phyloP scores from a whole-genome alignment of 2,797 vertebrate genomes.

The Salarias fasciatus region DNA sequence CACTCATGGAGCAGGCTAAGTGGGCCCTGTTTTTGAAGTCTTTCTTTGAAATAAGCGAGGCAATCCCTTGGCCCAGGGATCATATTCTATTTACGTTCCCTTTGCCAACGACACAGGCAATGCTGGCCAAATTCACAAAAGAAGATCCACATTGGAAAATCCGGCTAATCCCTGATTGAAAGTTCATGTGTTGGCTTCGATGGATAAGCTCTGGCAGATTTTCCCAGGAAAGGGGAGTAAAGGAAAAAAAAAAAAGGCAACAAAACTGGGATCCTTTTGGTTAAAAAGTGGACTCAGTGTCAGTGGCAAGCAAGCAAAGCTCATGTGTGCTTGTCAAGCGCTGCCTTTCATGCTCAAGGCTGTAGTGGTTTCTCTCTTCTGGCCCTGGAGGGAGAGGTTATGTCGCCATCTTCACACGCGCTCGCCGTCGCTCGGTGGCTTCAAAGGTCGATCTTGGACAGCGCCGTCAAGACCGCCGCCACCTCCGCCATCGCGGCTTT shows the following conservation, averaged over 20 bases:
- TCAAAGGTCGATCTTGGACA: slow-evolving; percentile 43
- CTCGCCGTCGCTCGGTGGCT: slow-evolving; percentile 17
- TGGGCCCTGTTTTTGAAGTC: slow-evolving; percentile 83
- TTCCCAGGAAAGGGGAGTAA: slow-evolving; percentile 85
- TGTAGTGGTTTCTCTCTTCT: slow-evolving; percentile 29
- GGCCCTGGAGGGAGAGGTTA: slow-evolving; percentile 40
- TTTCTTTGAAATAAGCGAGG: slow-evolving; percentile 88
- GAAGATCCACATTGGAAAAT: slow-evolving; percentile 91
- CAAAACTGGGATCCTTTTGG: slow-evolving; percentile 81
- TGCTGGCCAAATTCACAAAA: slow-evolving; percentile 90
- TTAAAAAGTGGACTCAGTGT: slow-evolving; percentile 79
- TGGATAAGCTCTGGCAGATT: slow-evolving; percentile 89
- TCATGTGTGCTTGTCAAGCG: slow-evolving; percentile 70
- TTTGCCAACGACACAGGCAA: slow-evolving; percentile 87
- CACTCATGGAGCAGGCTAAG: slow-evolving; percentile 79
- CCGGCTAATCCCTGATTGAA: slow-evolving; percentile 91
- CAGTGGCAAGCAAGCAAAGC: slow-evolving; percentile 71
- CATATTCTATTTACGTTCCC: slow-evolving; percentile 89
- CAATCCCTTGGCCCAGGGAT: slow-evolving; percentile 88
- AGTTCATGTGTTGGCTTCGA: slow-evolving; percentile 90
- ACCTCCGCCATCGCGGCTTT: slow-evolving; percentile 31
- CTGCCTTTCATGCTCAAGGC: slow-evolving; percentile 65
- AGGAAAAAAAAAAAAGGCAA: slow-evolving; percentile 64
- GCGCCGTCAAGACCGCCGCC: slow-evolving; percentile 10
- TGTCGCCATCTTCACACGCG: slow-evolving; percentile 34